Evolutionary conservation across 2,888 invertebrate genomes (phyloP).

Genomic region (Drosophila leonis): DNA sequence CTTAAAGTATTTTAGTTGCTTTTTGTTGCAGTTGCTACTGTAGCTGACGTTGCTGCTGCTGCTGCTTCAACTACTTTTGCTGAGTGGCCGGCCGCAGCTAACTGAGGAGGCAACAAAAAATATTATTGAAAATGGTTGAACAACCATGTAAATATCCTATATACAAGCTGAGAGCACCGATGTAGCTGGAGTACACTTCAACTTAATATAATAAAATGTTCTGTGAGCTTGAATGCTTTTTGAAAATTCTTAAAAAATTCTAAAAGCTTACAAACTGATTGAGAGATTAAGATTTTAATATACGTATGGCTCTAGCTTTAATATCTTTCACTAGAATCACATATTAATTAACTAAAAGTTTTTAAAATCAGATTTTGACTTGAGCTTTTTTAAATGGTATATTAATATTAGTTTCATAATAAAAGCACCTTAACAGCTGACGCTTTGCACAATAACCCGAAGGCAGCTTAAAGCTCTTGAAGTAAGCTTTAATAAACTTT

Average conservation of each 20-base stretch:
- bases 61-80: slow-evolving; percentile 9
- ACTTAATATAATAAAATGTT: not conserved
- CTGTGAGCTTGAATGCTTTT: not conserved
- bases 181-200: not conserved
- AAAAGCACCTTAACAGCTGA: too few relatives aligned
- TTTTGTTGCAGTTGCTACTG: slow-evolving; percentile 12
- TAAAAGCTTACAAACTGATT: not conserved
- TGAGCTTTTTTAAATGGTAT: too few relatives aligned
- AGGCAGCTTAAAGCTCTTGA: not conserved
- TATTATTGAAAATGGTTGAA: too few relatives aligned
- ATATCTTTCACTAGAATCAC: too few relatives aligned
- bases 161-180: not conserved
- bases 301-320: not conserved
- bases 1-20: slow-evolving; percentile 50
- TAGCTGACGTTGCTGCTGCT: not conserved
- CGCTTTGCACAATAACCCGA: too few relatives aligned
- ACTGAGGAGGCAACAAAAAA: slow-evolving; percentile 10
- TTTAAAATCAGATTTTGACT: not conserved
- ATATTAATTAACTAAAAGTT: too few relatives aligned
- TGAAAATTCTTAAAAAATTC: not conserved
- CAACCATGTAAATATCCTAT: slow-evolving; percentile 23
- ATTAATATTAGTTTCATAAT: too few relatives aligned
- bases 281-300: not conserved
- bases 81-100: slow-evolving; percentile 11
- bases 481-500: too few relatives aligned